These are phyloP conservation scores for Hephaestus fuliginosus DNA, from an alignment of 2,797 vertebrate genomes.

Conservation along the genomic window DNA sequence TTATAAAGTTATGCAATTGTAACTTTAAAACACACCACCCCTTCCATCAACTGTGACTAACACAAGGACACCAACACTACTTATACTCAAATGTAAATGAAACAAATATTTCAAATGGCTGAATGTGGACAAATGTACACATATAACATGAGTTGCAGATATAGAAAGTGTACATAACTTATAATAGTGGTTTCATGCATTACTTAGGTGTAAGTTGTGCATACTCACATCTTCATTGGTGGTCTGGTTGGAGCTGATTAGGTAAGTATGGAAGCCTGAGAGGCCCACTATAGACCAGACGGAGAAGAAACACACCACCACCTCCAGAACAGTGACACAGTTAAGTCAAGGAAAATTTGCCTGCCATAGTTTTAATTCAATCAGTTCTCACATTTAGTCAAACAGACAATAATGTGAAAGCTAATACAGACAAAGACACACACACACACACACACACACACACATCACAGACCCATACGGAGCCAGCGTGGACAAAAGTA, in stretches of 20 bases:
- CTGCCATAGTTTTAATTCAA: not conserved
- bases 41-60: not conserved
- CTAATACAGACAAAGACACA: not conserved
- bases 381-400: not conserved
- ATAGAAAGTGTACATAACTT: not conserved
- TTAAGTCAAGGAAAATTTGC: constrained; percentile 79
- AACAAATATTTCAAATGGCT: not conserved
- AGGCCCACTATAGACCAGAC: constrained; percentile 99
- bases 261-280: constrained; percentile 98
- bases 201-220: not conserved
- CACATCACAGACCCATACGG: constrained; percentile 8
- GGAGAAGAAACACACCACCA: constrained; percentile 98
- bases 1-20: not conserved
- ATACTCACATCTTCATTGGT: constrained; percentile 99
- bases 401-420: constrained; percentile 18
- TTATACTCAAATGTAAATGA: not conserved
- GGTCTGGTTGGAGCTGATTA: constrained; percentile 99
- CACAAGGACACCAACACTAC: not conserved
- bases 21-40: not conserved
- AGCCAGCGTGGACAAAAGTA: constrained; percentile 4
- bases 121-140: not conserved
- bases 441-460: constrained; percentile 24
- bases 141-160: not conserved
- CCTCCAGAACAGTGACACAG: constrained; percentile 93
- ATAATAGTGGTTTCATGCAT: not conserved